Evolutionary conservation across 2,888 invertebrate species (phyloP), one percentile per base, ranked within the genome.

Genomic region (Siphlonurus alternatus): DNA sequence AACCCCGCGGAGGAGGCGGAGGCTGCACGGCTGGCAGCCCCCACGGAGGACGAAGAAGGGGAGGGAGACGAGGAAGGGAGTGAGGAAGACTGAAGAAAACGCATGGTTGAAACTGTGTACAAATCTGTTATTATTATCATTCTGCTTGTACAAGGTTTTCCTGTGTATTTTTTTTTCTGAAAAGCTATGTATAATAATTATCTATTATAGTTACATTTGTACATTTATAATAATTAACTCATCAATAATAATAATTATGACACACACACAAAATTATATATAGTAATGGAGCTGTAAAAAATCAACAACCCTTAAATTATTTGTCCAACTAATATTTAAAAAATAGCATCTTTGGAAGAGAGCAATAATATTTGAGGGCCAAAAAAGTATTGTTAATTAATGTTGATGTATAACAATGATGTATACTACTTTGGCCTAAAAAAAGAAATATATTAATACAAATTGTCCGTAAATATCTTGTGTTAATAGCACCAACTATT

Each of bases 311-410:
- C 38, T 38, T 38, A n/a, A n/a, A n/a, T n/a, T n/a, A 10, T 38
- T 38, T 38, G 5, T 38, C 38, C 38, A 5, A n/a, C n/a, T n/a
- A n/a, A 38, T 38, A 59, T 61, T 53, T 65, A 65, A 65, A 66
- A 66, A 67, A 66, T 66, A 66, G 65, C 62, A 66, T 67, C 67
- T 67, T 67, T 67, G 66, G 67, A 66, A 66, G 65, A 64, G 63
- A 65, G 61, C 64, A 66, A 61, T 65, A 38, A 38, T 38, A 38
- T 65, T 64, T 51, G 51, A 23, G 59, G 62, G 25, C 53, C 38
- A 18, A 59, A 15, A 23, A 65, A 19, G 18, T 59, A 25, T 18
- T n/a, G n/a, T n/a, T n/a, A n/a, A n/a, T n/a, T 62, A 56, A 20
- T 25, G 23, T 24, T 63, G 51, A 25, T 59, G 20, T 56, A 15